These are phyloP conservation scores for Caranx ignobilis DNA, from an alignment of 2,113 vertebrate genomes.

Conservation along the genomic window DNA sequence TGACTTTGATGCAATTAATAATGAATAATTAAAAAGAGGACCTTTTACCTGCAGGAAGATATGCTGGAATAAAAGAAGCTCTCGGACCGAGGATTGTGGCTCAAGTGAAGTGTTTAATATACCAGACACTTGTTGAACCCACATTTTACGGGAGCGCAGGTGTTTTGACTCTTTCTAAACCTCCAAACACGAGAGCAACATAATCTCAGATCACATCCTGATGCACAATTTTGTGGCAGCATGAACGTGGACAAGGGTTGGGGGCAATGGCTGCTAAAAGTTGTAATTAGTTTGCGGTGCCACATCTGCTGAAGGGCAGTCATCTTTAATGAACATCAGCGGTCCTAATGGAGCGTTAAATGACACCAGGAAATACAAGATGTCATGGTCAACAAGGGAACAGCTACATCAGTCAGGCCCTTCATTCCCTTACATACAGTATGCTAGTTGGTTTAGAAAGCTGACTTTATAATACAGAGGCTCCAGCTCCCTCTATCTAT, in stretches of 20 bases:
- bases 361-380: conserved; percentile 77
- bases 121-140: conserved; percentile 13
- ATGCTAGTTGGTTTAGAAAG: conserved; percentile 16
- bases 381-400: conserved; percentile 72
- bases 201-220: conserved; percentile 1
- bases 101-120: conserved; percentile 17
- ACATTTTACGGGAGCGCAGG: not conserved
- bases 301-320: conserved; percentile 76
- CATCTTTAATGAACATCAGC: conserved; percentile 79
- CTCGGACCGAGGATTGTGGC: not conserved
- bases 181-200: not conserved
- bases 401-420: conserved; percentile 59
- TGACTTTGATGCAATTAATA: conserved; percentile 41
- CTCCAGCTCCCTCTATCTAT: not conserved
- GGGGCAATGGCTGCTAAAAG: conserved; percentile 57
- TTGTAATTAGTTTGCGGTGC: conserved; percentile 77
- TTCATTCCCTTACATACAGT: conserved; percentile 34
- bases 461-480: not conserved
- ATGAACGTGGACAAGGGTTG: conserved; percentile 53
- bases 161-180: conserved; percentile 10
- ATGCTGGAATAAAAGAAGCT: conserved; percentile 16
- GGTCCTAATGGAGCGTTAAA: conserved; percentile 80
- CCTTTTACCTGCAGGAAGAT: conserved; percentile 46
- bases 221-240: not conserved
- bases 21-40: conserved; percentile 61